Percentiles rank a stretch among this genome's conserved stretches.
These are phyloP conservation scores for Protobothrops mucrosquamatus DNA, from an alignment of 2,113 vertebrate genomes.

Conservation along the genomic window DNA sequence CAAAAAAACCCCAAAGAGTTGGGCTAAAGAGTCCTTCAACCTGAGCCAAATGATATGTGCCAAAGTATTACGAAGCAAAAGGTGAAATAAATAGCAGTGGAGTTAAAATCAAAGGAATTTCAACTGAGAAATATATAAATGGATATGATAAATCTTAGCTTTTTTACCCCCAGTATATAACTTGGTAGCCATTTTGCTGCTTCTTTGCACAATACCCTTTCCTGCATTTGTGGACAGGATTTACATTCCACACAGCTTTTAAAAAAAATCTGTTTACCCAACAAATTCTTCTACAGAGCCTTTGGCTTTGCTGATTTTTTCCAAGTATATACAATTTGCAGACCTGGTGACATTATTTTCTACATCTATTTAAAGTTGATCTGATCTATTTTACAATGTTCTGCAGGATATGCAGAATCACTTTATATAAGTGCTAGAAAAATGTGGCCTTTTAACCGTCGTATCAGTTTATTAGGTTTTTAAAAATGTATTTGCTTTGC, in stretches of 20 bases:
- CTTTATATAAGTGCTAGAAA: conserved; percentile 45
- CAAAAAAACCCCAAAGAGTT: neutral
- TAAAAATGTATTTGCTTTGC: conserved; percentile 49
- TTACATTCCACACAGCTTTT: neutral
- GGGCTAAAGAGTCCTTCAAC: neutral
- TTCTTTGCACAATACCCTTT: conserved; percentile 30
- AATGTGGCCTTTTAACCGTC: conserved; percentile 52
- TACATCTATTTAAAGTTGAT: conserved; percentile 45
- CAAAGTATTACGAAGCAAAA: neutral
- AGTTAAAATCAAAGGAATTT: neutral
- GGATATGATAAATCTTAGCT: neutral
- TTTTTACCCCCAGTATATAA: no score
- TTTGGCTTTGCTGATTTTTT: conserved; percentile 50
- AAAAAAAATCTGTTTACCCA: neutral
- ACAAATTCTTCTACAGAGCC: conserved; percentile 29
- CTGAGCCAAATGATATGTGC: neutral
- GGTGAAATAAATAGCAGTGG: neutral
- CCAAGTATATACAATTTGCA: conserved; percentile 47
- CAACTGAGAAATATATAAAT: neutral
- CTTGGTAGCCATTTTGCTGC: neutral
- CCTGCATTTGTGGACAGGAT: conserved; percentile 37
- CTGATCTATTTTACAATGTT: conserved; percentile 47
- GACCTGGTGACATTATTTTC: conserved; percentile 40
- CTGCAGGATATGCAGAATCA: conserved; percentile 38
- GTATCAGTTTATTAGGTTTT: conserved; percentile 56